Base-by-base conservation (phyloP, 2,888 invertebrate species). In the Drosophila recens region DNA sequence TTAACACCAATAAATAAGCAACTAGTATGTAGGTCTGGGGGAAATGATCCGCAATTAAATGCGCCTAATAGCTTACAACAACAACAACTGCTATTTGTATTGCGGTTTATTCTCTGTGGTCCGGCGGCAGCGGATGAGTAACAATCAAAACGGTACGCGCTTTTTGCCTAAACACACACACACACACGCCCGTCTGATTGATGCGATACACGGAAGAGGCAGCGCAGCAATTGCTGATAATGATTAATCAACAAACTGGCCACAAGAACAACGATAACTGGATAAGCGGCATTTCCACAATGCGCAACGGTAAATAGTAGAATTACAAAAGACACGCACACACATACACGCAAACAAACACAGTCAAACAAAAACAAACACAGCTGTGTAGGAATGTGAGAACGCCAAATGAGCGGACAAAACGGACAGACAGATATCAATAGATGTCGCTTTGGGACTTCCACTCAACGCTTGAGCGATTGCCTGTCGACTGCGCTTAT, bases 1-100 rank as follows among this genome's bases (percentile, higher is more conserved):
- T 84, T 87, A 82, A 82, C 87, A 73, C 82, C 82, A 82, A 85
- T 82, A 74, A 72, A 79, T 61, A 51, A 61, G 49, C 70, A 62
- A 59, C 40, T 27, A 49, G 61, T 34, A 79, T 72, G 58, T 66
- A 40, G 75, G 64, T 78, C 63, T 68, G 66, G 65, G 75, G 72
- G 62, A 79, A 79, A 79, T 76, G 77, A 78, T 75, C 72, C 59
- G 71, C 74, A 59, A 80, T 80, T 74, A 68, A 71, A 80, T 64
- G 79, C 66, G 80, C 67, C 73, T 77, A 77, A 80, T 80, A 77
- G 79, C 70, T 48, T 52, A 40, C 58, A 79, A n/a, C 53, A 79
- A 15, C 49, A 64, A 52, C 62, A 75, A 27, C 75, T 52, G 53
- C 40, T 49, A 56, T 66, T 61, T 71, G 17, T 63, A 72, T 84